These are phyloP conservation scores for Lissonota sp. DNA, from an alignment of 2,888 invertebrate species.

Conservation along the genomic window DNA sequence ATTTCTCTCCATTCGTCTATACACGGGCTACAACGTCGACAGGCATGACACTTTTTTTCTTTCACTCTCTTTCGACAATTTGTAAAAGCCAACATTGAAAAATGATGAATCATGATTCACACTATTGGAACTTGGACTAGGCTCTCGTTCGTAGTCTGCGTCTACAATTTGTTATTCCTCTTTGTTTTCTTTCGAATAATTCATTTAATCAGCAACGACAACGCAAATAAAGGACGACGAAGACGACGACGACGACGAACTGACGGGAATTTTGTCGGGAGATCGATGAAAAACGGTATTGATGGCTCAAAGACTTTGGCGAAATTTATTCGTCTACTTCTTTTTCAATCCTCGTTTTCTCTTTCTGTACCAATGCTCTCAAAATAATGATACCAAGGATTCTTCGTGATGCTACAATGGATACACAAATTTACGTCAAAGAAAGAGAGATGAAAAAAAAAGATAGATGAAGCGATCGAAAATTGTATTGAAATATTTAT, in stretches of 20 bases:
- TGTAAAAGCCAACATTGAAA: slow-evolving; percentile 10
- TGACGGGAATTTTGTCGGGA: slow-evolving; percentile 1
- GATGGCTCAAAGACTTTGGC: not conserved
- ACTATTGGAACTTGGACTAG: slow-evolving; percentile 33
- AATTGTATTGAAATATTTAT: slow-evolving; percentile 55
- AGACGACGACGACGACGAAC: slow-evolving; percentile 1
- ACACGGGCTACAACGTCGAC: too few species aligned
- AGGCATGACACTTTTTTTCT: not conserved
- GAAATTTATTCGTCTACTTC: not conserved
- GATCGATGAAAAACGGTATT: slow-evolving; percentile 7
- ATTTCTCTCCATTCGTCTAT: too few species aligned
- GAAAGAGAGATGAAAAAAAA: slow-evolving; percentile 22
- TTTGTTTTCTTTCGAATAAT: not conserved
- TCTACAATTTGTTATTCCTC: not conserved
- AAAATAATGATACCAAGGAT: not conserved
- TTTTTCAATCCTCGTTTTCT: slow-evolving; percentile 2
- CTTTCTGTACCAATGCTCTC: not conserved
- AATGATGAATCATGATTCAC: not conserved
- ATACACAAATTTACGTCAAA: slow-evolving; percentile 1
- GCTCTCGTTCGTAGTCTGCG: slow-evolving; percentile 11
- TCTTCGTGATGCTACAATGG: slow-evolving; percentile 6
- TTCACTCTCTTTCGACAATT: slow-evolving; percentile 17
- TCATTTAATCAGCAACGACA: slow-evolving; percentile 1
- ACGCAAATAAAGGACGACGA: slow-evolving; percentile 20
- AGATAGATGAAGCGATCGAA: not conserved